Evolutionary conservation across 2,888 invertebrate species (phyloP), one percentile per base, ranked within the genome.

Genomic region (Tetropium fuscum): DNA sequence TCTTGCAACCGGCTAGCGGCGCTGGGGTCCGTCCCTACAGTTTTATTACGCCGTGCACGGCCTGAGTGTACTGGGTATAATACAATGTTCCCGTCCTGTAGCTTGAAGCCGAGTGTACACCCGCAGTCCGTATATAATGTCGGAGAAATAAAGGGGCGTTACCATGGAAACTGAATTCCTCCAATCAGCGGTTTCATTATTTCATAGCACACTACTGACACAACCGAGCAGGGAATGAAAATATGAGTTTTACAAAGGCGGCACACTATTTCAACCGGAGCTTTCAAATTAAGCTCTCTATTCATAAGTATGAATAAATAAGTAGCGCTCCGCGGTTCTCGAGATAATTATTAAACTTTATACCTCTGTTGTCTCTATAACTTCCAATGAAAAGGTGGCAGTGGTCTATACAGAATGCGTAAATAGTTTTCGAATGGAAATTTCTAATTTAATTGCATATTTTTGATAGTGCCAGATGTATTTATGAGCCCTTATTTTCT

Each of bases 121-220:
- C 47, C 51, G 53, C 36, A 54, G 58, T 54, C 60, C 44, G 55
- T 61, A 55, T 53, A 61, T 53, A 62, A 60, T 61, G 59, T 60
- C 60, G 61, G 61, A 61, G 58, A 58, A 62, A 66, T 64, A 55
- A 64, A 76, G 77, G 79, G 80, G 80, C 80, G 80, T 80, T 79
- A 74, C 80, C 73, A 80, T 80, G 78, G 79, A 71, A 74, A 80
- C 80, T 71, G 73, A 70, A 77, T 76, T 80, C 80, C 79, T 74
- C 80, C 80, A 80, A 80, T 80, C 78, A 74, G 78, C 78, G 78
- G 77, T 78, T 77, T 75, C 78, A 78, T 78, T 78, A 78, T 77
- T 76, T 76, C 76, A 73, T 75, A 75, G 78, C 72, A 71, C 73
- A 73, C 70, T 75, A 74, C 71, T 67, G 68, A 68, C 69, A 61